Conservation (phyloP, 2,113 vertebrate species). For the Uropsilus gracilis region DNA sequence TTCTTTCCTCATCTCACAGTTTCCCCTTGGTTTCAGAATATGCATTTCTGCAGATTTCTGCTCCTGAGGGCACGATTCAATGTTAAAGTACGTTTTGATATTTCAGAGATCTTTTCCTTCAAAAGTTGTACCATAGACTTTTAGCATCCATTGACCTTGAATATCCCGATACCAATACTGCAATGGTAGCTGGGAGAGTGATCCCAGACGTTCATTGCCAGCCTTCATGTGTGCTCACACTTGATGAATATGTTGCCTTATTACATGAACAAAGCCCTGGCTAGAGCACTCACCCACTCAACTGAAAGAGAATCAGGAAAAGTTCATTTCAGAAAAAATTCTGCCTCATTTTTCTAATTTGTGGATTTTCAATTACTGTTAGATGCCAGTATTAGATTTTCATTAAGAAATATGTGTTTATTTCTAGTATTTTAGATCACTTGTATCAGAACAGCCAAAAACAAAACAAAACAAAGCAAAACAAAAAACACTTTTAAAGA, state of each 20-base stretch:
- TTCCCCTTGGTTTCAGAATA: constrained; percentile 14
- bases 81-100: constrained; percentile 25
- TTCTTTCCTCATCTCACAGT: background rate
- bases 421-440: constrained; percentile 35
- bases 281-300: background rate
- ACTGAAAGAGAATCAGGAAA: background rate
- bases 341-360: background rate
- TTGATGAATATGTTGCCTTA: background rate
- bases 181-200: background rate
- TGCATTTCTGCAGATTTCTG: constrained; percentile 37
- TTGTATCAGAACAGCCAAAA: constrained; percentile 54
- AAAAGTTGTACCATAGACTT: constrained; percentile 5
- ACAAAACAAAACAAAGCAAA: constrained; percentile 48
- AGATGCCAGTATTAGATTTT: background rate
- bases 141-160: background rate
- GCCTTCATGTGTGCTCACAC: background rate
- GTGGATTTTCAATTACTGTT: background rate
- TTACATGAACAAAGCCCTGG: background rate
- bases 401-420: constrained; percentile 13
- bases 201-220: background rate
- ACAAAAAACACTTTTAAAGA: constrained; percentile 52
- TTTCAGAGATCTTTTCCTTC: constrained; percentile 52
- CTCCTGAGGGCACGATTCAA: background rate
- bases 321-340: background rate
- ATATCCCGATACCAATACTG: no score